phyloP scores from a whole-genome alignment of 2,113 vertebrate genomes.

The Apodemus sylvaticus region DNA sequence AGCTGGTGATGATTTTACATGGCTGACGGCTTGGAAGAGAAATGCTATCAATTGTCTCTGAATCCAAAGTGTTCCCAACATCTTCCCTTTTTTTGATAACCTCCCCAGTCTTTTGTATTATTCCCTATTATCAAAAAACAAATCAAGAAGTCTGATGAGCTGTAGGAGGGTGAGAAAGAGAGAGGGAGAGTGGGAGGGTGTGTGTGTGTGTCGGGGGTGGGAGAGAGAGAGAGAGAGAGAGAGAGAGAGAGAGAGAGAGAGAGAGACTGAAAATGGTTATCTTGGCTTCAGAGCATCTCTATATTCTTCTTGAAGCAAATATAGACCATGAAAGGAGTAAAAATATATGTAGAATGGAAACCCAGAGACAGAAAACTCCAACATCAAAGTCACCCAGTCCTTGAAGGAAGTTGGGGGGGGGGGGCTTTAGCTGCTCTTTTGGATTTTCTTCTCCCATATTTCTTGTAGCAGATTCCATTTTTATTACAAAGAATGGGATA shows the following conservation, averaged over 20 bases:
- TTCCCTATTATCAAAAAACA: not conserved
- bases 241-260: not conserved
- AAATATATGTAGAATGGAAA: not conserved
- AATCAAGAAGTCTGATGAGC: not conserved
- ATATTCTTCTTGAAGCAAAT: not conserved
- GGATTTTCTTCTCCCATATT: not conserved
- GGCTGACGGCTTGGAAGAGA: not conserved
- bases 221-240: not conserved
- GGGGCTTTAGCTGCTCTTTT: not conserved
- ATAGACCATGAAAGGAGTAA: fast-evolving
- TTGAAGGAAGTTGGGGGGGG: too few relatives aligned
- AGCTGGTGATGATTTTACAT: not conserved
- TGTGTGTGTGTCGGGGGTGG: too few relatives aligned
- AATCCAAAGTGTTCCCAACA: not conserved
- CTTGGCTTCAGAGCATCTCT: fast-evolving
- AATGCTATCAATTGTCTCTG: not conserved
- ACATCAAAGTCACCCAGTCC: not conserved
- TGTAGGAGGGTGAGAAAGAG: not conserved
- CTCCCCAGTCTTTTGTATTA: not conserved
- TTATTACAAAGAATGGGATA: not conserved
- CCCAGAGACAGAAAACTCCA: not conserved
- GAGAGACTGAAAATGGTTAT: not conserved
- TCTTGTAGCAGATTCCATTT: not conserved
- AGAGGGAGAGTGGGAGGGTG: too few relatives aligned
- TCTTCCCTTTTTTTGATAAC: not conserved